Evolutionary conservation across 2,888 invertebrate species (phyloP).

Genomic region (Spialia ferax): DNA sequence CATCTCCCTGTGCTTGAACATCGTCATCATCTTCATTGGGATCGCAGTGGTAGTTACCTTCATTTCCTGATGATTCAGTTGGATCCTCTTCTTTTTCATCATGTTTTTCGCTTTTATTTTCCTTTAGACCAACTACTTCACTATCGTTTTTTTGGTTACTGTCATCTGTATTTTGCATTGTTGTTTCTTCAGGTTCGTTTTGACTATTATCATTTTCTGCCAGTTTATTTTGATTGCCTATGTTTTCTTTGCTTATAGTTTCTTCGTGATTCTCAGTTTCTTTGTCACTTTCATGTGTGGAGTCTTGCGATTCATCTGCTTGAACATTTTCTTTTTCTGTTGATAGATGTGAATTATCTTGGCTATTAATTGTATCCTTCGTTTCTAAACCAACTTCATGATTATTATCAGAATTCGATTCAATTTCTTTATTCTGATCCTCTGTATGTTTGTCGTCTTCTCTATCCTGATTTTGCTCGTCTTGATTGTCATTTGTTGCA

Average conservation of each 20-base stretch:
- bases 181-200: slow-evolving; percentile 37
- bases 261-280: slow-evolving; percentile 46
- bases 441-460: neutral
- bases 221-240: slow-evolving; percentile 39
- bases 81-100: slow-evolving; percentile 19
- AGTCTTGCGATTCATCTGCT: neutral
- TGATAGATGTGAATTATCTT: slow-evolving; percentile 42
- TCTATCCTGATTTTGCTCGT: slow-evolving; percentile 40
- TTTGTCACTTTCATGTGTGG: neutral
- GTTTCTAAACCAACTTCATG: neutral
- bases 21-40: slow-evolving; percentile 85
- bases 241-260: slow-evolving; percentile 52
- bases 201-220: slow-evolving; percentile 34
- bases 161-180: slow-evolving; percentile 20
- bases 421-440: neutral
- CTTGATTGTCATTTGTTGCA: slow-evolving; percentile 53
- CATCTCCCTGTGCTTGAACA: slow-evolving; percentile 79
- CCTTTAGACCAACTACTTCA: neutral
- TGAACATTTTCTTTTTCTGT: neutral
- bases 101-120: slow-evolving; percentile 10
- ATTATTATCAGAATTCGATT: neutral
- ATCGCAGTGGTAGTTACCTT: slow-evolving; percentile 76
- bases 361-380: slow-evolving; percentile 38
- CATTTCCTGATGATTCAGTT: slow-evolving; percentile 52
- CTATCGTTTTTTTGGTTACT: slow-evolving; percentile 17